These are phyloP conservation scores for Porites australiensis DNA, from an alignment of 64 coral and sea anemone genomes.

Conservation along the genomic window DNA sequence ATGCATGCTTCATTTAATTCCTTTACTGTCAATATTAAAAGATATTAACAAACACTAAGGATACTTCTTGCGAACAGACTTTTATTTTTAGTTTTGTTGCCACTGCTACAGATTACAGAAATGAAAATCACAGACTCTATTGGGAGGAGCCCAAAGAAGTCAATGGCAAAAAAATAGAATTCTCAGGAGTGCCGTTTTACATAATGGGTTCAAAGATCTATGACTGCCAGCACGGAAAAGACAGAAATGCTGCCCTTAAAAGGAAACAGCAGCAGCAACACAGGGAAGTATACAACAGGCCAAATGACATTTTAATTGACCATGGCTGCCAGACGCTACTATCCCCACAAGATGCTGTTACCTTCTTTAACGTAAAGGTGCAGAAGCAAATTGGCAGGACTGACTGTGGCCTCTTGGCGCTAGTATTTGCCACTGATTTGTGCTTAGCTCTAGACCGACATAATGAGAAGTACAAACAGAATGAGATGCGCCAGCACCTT, in stretches of 20 bases:
- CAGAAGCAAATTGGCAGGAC: constrained; percentile 43
- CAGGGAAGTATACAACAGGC: too few relatives aligned
- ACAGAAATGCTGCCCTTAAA: too few relatives aligned
- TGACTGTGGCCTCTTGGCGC: constrained; percentile 78
- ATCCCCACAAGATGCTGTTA: constrained; percentile 1
- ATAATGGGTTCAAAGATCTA: constrained; percentile 55
- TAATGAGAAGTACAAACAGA: constrained; percentile 62
- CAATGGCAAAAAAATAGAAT: constrained; percentile 36
- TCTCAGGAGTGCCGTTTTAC: constrained; percentile 54
- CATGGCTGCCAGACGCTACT: constrained; percentile 41
- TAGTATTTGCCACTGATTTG: constrained; percentile 71
- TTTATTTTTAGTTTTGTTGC: too few relatives aligned
- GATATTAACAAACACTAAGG: too few relatives aligned
- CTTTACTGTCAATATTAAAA: too few relatives aligned
- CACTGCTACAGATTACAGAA: constrained; percentile 51
- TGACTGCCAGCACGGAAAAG: constrained; percentile 67
- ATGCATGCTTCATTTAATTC: too few relatives aligned
- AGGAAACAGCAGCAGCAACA: too few relatives aligned
- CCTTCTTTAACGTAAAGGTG: constrained; percentile 61
- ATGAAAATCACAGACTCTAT: constrained; percentile 52
- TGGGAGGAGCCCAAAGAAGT: constrained; percentile 65
- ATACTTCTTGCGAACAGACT: too few relatives aligned
- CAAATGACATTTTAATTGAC: constrained; percentile 23
- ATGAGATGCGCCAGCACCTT: constrained; percentile 50
- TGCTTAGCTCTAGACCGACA: constrained; percentile 62